These are phyloP conservation scores for Halictus rubicundus DNA, from an alignment of 1,140 invertebrate species.

Conservation along the genomic window DNA sequence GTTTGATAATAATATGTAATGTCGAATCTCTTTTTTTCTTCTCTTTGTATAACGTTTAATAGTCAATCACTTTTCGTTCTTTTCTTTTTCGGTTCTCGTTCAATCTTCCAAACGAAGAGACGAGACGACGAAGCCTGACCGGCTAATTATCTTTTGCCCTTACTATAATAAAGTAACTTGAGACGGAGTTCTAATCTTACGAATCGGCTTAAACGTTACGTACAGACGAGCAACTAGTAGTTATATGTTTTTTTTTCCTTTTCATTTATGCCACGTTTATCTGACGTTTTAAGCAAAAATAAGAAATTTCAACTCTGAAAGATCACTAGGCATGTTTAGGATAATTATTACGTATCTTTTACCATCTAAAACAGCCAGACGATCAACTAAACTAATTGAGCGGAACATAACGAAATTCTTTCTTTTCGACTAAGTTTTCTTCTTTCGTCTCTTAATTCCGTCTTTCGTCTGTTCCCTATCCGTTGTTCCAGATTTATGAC, in stretches of 20 bases:
- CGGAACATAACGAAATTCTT: conserved; percentile 34
- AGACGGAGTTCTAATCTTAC: conserved; percentile 10
- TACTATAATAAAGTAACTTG: not conserved
- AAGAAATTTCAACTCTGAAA: not conserved
- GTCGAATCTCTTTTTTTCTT: too few species aligned
- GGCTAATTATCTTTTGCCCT: not conserved
- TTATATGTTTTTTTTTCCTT: not conserved
- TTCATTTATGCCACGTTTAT: not conserved
- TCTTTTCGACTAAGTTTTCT: not conserved
- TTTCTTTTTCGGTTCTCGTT: not conserved
- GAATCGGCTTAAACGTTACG: conserved; percentile 14
- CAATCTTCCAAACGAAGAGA: not conserved
- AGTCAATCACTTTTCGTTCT: too few species aligned
- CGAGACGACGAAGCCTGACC: not conserved
- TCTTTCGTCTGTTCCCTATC: not conserved
- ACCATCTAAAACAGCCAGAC: not conserved
- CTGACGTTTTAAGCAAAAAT: conserved; percentile 11
- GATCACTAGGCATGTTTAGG: not conserved
- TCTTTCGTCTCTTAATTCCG: not conserved
- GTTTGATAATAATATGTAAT: too few species aligned
- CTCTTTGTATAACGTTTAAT: too few species aligned
- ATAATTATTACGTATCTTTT: not conserved
- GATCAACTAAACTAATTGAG: conserved; percentile 11
- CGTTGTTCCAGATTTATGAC: not conserved
- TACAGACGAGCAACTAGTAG: conserved; percentile 11